Conservation (phyloP, 2,888 invertebrate genomes). For the Ophion ventricosus region DNA sequence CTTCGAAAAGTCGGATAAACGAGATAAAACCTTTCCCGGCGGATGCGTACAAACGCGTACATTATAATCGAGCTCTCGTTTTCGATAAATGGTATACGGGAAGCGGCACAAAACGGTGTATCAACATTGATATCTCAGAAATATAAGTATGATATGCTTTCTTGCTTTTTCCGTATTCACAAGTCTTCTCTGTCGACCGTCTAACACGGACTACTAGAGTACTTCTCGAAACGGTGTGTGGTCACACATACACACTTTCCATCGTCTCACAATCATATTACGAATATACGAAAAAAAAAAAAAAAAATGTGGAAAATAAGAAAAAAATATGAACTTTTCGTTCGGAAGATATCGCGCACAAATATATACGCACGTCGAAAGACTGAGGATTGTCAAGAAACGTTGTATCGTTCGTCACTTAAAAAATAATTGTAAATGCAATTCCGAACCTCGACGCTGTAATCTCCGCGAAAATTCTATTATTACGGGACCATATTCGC, state of each 20-base stretch:
- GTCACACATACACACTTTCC: neutral
- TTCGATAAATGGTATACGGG: neutral
- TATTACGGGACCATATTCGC: neutral
- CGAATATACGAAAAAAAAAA: neutral
- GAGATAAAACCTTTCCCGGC: neutral
- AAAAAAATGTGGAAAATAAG: neutral
- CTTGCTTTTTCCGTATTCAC: neutral
- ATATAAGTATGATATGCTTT: slow-evolving; percentile 43
- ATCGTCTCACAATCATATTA: neutral
- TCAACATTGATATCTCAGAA: neutral
- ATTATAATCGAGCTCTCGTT: slow-evolving; percentile 5
- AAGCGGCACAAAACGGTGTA: neutral
- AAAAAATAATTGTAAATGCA: slow-evolving; percentile 37
- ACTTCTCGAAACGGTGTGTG: slow-evolving; percentile 12
- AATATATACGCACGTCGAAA: slow-evolving; percentile 6
- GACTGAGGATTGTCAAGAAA: slow-evolving; percentile 12
- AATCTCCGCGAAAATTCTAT: neutral
- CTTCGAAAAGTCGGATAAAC: neutral
- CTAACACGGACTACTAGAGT: neutral
- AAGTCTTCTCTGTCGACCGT: neutral
- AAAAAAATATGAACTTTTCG: slow-evolving; percentile 3
- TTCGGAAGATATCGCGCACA: slow-evolving; percentile 44
- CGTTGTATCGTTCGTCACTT: neutral
- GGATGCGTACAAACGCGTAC: neutral
- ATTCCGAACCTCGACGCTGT: neutral